Base-by-base conservation (phyloP, 2,888 invertebrate species). In the Malthinus seriepunctatus region DNA sequence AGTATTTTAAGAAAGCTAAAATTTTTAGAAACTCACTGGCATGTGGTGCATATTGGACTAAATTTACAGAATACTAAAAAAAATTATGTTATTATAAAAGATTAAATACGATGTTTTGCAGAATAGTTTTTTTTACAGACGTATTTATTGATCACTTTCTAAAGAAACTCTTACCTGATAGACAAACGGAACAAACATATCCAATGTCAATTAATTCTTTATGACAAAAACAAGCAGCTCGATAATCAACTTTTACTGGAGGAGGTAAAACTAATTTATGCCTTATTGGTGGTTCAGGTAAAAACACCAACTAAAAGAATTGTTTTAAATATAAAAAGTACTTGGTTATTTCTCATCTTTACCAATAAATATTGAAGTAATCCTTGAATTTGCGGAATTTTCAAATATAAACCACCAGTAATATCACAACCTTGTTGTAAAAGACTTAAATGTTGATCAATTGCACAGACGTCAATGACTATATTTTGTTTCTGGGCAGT, bases 221-320 rank as follows among this genome's bases (percentile, higher is more conserved):
- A 77, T 98, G 98, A 73, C 98, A 99, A 82, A 98, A 98, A 79
- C 98, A 98, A 0, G 97, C 96, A 2, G 98, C 97, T 67, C 97
- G 83, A 79, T 97, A 97, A 80, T 97, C 97, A 4, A 98, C 95
- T 68, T 93, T 91, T 0, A 90, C 90, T 0, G 92, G 87, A 0
- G 95, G 93, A 0, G 97, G 97, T 45, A 96, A 77, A 1, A 95
- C 91, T 64, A 97, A 79, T 76, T 93, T 91, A 44, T 85, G 85
- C 7, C 97, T 83, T 63, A 91, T 86, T 32, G 85, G 85, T 0
- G 88, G 88, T 71, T 95, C 93, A 0, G 97, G 95, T 38, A 97
- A 82, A 76, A 97, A 97, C 7, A 97, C 92, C 95, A 97, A 96
- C 86, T 91, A 78, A 34, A 78, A 76, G 23, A 23, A 23, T 23